Evolutionary conservation across 2,888 invertebrate species (phyloP).

Genomic region (Papilio gigon): DNA sequence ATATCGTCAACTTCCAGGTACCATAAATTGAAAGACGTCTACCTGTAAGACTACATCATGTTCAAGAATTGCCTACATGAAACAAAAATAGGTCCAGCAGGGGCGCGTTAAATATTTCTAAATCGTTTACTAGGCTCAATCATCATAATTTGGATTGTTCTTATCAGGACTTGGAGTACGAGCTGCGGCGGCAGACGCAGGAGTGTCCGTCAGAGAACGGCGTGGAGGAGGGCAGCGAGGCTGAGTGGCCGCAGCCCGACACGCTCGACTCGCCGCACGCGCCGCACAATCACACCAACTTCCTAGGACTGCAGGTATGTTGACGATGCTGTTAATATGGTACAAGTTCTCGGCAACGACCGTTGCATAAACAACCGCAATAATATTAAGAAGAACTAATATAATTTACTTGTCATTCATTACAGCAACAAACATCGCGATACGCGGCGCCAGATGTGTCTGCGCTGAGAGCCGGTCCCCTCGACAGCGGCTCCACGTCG

Average conservation of each 20-base stretch:
- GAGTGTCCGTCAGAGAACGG: conserved; percentile 82
- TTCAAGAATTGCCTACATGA: too few species aligned
- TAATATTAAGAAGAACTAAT: too few species aligned
- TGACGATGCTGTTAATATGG: not conserved
- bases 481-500: conserved; percentile 72
- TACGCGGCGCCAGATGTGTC: conserved; percentile 82
- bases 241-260: conserved; percentile 60
- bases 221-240: conserved; percentile 73
- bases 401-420: not conserved
- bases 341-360: too few species aligned
- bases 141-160: too few species aligned
- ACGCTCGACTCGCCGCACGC: conserved; percentile 82
- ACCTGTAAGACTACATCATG: too few species aligned
- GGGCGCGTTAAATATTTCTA: too few species aligned
- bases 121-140: too few species aligned
- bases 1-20: conserved; percentile 77
- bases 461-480: conserved; percentile 66
- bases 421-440: conserved; percentile 66
- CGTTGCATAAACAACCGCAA: too few species aligned
- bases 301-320: conserved; percentile 80
- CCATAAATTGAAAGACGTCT: too few species aligned
- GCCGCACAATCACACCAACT: conserved; percentile 81
- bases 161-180: conserved; percentile 92
- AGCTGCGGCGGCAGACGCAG: conserved; percentile 86
- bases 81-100: too few species aligned